Evolutionary conservation across 2,113 vertebrate genomes (phyloP), one percentile per base, ranked within the genome.

Genomic region (Isichthys henryi): DNA sequence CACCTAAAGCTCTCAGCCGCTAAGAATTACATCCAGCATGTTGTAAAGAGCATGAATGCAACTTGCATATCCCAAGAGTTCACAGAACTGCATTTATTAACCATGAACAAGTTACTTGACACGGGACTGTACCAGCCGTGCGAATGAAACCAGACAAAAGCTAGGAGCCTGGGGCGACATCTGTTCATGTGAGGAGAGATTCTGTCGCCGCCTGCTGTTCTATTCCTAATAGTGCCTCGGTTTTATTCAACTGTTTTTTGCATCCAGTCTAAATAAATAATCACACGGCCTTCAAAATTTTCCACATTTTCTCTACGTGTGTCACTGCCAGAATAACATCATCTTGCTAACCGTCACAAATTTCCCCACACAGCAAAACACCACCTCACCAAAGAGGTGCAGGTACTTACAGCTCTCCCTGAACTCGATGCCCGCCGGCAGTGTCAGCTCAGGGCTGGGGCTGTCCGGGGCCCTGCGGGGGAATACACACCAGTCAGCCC

Each of bases 361-460:
- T 77, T 39, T 39, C 70, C 21, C 31, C 46, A 45, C 84, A n/a
- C 35, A 27, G 50, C 48, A 56, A 46, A 10, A 83, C 39, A 21
- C 27, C 70, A 19, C 35, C 8, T 86, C 23, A 19, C 0, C 27
- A 27, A 53, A 2, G 21, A 85, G 43, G 6, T 17, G n/a, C 31
- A 5, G 2, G 48, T 93, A 98, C 98, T 98, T 91, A 99, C 98
- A 97, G 90, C 97, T 98, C 93, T 99, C 98, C 95, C 98, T 96
- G 96, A 99, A 99, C 94, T 99, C 98, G 88, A 99, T 97, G 95
- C 97, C 96, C 88, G 98, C 98, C 83, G 98, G 98, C 90, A 99
- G 93, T 31, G 95, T 96, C 92, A 97, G 89, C 90, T 99, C 98
- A 0, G 96, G 97, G 53, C 96, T 96, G 35, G 95, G 93, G 21